These are phyloP conservation scores for Ladona fulva DNA, from an alignment of 1,140 invertebrate species.

Conservation along the genomic window DNA sequence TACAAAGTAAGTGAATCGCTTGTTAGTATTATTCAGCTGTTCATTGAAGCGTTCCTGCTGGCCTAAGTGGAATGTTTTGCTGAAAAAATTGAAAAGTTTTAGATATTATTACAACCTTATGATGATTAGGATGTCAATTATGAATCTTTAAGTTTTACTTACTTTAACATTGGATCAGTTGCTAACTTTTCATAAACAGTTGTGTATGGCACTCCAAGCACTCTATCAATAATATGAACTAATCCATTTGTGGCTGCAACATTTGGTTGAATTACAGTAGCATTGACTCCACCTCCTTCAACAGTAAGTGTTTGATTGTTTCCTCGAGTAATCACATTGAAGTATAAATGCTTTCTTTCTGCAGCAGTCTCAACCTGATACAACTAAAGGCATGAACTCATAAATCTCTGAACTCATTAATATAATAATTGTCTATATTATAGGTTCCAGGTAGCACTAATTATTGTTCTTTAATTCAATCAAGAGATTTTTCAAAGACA, in stretches of 20 bases:
- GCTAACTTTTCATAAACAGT: conserved; percentile 78
- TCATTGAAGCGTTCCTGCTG: conserved; percentile 63
- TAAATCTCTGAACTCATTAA: too few relatives aligned
- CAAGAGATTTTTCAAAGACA: too few relatives aligned
- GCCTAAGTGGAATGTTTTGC: conserved; percentile 65
- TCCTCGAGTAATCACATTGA: conserved; percentile 58
- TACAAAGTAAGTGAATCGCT: conserved; percentile 85
- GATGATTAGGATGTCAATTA: too few relatives aligned
- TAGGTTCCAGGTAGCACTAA: too few relatives aligned
- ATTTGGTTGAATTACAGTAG: conserved; percentile 78
- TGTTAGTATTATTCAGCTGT: conserved; percentile 62
- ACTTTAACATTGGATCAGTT: conserved; percentile 86
- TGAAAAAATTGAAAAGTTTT: conserved; percentile 38
- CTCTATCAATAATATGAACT: conserved; percentile 88
- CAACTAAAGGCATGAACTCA: conserved; percentile 36
- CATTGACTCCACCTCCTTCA: conserved; percentile 90
- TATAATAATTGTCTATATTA: too few relatives aligned
- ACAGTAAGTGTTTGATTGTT: conserved; percentile 64
- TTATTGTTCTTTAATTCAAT: too few relatives aligned
- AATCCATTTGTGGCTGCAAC: conserved; percentile 90
- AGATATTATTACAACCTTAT: not conserved
- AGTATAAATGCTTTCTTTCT: conserved; percentile 66
- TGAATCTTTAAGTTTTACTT: conserved; percentile 34
- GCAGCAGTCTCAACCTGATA: conserved; percentile 64
- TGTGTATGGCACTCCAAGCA: conserved; percentile 85